These are phyloP conservation scores for Myotis myotis DNA, from an alignment of 2,797 vertebrate genomes.

Conservation along the genomic window DNA sequence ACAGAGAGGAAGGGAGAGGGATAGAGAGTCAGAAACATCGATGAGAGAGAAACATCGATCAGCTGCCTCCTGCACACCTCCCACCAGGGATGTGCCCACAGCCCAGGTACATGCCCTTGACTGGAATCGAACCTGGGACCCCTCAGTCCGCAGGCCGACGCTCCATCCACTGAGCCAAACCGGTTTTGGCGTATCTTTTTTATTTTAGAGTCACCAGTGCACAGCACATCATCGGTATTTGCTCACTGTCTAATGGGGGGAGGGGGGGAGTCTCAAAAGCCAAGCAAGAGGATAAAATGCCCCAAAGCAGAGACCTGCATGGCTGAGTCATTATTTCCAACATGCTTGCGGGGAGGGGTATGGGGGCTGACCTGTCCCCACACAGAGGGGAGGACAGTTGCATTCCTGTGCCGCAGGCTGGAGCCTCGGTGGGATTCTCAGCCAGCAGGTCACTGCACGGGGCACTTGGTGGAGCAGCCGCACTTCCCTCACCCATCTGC, in stretches of 20 bases:
- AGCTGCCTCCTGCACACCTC: too few species aligned
- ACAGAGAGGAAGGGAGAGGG: too few species aligned
- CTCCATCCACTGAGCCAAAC: too few species aligned
- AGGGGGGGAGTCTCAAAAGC: background rate
- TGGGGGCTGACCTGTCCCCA: background rate
- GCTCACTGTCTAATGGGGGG: background rate
- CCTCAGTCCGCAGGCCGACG: too few species aligned
- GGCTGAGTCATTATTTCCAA: background rate
- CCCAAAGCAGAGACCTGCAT: background rate
- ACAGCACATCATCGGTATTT: background rate
- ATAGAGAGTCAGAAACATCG: too few species aligned
- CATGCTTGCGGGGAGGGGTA: too few species aligned
- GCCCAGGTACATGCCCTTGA: too few species aligned
- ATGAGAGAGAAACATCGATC: too few species aligned
- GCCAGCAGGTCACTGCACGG: slow-evolving; percentile 60
- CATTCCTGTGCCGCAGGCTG: slow-evolving; percentile 12
- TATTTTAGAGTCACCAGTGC: background rate
- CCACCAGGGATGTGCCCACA: too few species aligned
- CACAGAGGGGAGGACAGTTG: background rate
- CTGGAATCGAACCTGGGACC: too few species aligned
- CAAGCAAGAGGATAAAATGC: background rate
- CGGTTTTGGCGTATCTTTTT: background rate
- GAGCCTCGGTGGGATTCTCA: slow-evolving; percentile 43
- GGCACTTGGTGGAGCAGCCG: slow-evolving; percentile 61
- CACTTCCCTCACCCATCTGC: slow-evolving; percentile 72